phyloP scores from a whole-genome alignment of 2,797 vertebrate genomes.

The Bufotes viridis region DNA sequence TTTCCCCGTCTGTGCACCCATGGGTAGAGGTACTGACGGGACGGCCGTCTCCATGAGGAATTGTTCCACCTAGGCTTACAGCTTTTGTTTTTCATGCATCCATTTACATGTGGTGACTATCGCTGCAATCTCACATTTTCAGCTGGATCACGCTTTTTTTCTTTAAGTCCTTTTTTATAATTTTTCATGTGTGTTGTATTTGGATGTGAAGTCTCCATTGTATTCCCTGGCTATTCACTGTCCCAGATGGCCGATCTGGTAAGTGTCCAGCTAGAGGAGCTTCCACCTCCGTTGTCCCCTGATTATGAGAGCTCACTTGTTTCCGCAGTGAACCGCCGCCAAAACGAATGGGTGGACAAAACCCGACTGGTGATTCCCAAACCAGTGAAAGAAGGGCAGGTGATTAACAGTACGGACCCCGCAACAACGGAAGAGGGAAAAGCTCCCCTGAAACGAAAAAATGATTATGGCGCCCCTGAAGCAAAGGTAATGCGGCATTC shows the following conservation, averaged over 20 bases:
- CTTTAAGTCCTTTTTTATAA: neutral
- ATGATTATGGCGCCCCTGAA: slow-evolving; percentile 3
- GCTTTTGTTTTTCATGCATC: no score
- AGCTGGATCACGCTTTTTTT: no score
- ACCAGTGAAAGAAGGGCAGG: slow-evolving; percentile 30
- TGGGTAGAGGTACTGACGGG: no score
- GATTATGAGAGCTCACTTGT: neutral
- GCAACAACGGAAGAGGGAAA: neutral
- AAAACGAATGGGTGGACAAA: slow-evolving; percentile 61
- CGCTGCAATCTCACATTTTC: neutral
- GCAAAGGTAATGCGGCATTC: slow-evolving; percentile 47
- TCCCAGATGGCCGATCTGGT: neutral
- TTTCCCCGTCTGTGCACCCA: neutral
- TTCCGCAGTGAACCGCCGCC: slow-evolving; percentile 55
- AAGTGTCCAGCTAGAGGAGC: neutral
- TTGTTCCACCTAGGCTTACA: no score
- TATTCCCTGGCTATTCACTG: neutral
- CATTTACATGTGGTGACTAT: no score
- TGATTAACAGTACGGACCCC: neutral
- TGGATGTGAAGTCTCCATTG: neutral
- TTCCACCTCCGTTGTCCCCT: neutral
- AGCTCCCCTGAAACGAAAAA: neutral
- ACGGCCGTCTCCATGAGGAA: neutral
- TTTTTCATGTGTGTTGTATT: neutral
- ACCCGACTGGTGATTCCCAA: slow-evolving; percentile 50